Evolutionary conservation across 2,113 vertebrate genomes (phyloP).

Genomic region (Corythornis vintsioides): DNA sequence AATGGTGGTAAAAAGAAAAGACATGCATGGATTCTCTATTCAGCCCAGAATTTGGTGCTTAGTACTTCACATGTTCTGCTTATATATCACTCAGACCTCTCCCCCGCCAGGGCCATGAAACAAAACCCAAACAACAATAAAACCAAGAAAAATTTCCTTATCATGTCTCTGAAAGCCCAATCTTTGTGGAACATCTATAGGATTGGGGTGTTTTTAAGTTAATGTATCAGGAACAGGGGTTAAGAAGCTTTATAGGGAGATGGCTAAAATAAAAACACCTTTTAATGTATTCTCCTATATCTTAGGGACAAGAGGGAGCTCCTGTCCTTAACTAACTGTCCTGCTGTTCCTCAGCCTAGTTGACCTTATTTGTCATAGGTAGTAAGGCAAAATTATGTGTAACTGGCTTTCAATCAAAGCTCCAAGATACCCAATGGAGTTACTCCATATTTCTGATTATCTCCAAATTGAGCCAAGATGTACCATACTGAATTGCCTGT

Average conservation of each 20-base stretch:
- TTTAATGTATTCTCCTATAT: background rate
- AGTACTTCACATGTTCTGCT: background rate
- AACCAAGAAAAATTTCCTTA: background rate
- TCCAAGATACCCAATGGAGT: background rate
- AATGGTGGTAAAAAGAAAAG: background rate
- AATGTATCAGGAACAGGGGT: background rate
- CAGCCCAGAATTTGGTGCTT: background rate
- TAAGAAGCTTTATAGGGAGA: background rate
- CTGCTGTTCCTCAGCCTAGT: background rate
- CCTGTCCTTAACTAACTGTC: background rate
- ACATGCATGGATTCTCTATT: background rate
- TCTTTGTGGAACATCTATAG: background rate
- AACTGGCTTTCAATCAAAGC: background rate
- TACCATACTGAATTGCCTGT: background rate
- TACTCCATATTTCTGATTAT: background rate
- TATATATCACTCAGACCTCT: background rate
- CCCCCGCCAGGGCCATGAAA: fast-evolving
- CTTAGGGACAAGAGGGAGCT: background rate
- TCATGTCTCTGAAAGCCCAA: background rate
- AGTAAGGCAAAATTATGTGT: background rate
- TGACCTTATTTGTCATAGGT: background rate
- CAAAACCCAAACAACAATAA: background rate
- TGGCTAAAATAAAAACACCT: background rate
- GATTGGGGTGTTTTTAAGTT: background rate
- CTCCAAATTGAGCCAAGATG: background rate